Percentiles rank a stretch among this genome's conserved stretches.
Conservation (phyloP, 2,888 invertebrate genomes). For the Eulithis prunata region DNA sequence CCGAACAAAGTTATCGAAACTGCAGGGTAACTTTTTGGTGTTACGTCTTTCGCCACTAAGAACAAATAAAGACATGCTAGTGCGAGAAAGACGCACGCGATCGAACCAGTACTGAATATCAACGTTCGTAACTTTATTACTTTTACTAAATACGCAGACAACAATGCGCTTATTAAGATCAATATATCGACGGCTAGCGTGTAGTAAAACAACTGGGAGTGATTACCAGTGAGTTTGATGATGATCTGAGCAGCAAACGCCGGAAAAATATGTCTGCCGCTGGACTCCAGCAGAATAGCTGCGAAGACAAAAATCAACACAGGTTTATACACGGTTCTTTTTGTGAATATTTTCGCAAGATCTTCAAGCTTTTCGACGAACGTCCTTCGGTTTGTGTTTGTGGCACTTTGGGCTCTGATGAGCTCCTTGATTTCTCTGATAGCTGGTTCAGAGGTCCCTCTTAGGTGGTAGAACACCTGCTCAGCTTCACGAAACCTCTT, state of each 20-base stretch:
- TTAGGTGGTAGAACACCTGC: neutral
- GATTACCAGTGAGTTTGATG: neutral
- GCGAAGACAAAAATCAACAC: neutral
- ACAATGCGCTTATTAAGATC: neutral
- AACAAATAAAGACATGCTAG: neutral
- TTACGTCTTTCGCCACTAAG: neutral
- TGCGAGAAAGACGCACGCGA: neutral
- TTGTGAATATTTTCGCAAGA: neutral
- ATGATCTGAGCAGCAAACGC: neutral
- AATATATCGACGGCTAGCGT: neutral
- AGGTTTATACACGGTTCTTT: neutral
- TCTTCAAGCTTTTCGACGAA: neutral
- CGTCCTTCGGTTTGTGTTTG: neutral
- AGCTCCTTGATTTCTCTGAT: slow-evolving; percentile 1
- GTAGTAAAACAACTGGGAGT: neutral
- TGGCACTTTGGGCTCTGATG: neutral
- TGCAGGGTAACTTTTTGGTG: neutral
- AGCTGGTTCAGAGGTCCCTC: neutral
- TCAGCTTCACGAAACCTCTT: neutral
- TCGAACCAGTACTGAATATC: neutral
- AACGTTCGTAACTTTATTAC: neutral
- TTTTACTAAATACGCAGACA: neutral
- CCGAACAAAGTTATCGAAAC: neutral
- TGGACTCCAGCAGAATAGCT: neutral
- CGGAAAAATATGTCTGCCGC: neutral